phyloP scores from a whole-genome alignment of 2,797 vertebrate genomes.

The Orientallactaga sibirica region DNA sequence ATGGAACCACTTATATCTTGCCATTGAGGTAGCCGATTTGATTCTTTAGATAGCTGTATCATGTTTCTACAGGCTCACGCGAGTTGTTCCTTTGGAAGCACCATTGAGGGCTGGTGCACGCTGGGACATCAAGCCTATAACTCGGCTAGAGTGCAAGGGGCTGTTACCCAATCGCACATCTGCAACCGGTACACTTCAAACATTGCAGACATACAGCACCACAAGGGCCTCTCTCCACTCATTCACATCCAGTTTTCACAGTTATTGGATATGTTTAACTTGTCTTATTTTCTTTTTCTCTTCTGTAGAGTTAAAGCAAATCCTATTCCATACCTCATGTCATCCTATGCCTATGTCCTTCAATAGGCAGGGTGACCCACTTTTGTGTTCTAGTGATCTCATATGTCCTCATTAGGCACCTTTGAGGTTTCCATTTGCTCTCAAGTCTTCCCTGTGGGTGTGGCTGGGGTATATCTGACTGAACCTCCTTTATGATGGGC shows the following conservation, averaged over 20 bases:
- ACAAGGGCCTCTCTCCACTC: neutral
- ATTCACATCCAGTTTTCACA: neutral
- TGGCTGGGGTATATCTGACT: conserved; percentile 13
- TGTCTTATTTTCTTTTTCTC: neutral
- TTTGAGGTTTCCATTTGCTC: neutral
- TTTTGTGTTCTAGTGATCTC: conserved; percentile 36
- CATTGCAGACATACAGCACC: neutral
- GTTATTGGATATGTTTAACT: neutral
- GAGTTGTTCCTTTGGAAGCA: conserved; percentile 41
- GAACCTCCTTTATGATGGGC: neutral
- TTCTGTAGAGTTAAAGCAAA: conserved; percentile 46
- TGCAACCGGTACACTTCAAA: neutral
- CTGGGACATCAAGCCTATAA: neutral
- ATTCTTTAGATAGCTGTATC: conserved; percentile 22
- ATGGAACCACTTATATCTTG: neutral
- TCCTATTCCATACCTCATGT: neutral
- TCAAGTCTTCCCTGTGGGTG: neutral
- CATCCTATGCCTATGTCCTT: conserved; percentile 11
- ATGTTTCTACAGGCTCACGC: neutral
- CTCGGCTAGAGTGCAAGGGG: neutral
- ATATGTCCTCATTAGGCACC: neutral
- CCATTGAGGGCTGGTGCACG: neutral
- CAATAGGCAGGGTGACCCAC: neutral
- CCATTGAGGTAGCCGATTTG: neutral
- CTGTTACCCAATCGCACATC: neutral